A percentile compares a stretch with the other conserved stretches of the same genome.
Evolutionary conservation across 2,113 vertebrate species (phyloP).

Genomic region (Tupaia chinensis): DNA sequence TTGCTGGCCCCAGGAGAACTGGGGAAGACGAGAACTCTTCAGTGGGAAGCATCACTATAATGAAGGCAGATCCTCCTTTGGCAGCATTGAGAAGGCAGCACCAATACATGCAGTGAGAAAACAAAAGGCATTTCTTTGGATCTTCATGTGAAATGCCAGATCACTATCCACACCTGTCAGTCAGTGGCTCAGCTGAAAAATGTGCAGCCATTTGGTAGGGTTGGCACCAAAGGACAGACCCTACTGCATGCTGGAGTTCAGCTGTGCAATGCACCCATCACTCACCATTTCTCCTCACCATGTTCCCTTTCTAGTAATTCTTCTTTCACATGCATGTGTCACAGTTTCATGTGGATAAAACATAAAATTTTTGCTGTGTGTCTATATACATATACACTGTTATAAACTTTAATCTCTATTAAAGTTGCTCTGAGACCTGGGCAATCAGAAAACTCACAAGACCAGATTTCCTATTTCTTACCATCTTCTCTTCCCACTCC

Average conservation of each 20-base stretch:
- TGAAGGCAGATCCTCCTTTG: neutral
- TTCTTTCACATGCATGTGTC: too few relatives aligned
- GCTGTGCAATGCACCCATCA: too few relatives aligned
- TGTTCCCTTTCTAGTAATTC: neutral
- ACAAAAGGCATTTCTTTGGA: neutral
- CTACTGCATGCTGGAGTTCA: neutral
- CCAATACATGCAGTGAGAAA: neutral
- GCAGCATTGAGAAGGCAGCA: neutral
- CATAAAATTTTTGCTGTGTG: neutral
- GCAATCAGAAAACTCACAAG: neutral
- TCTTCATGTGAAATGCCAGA: neutral
- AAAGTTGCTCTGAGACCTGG: neutral
- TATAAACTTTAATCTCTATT: neutral
- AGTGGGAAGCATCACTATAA: neutral
- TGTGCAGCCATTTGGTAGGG: too few relatives aligned
- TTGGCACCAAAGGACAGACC: neutral
- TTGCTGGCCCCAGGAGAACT: too few relatives aligned
- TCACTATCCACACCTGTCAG: neutral
- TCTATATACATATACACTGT: neutral
- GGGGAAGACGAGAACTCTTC: neutral
- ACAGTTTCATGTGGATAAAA: neutral
- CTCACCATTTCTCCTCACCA: neutral
- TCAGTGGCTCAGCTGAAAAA: neutral
- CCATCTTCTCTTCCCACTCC: neutral
- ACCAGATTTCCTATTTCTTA: neutral